phyloP scores from a whole-genome alignment of 2,888 invertebrate genomes.

The Vandiemenella viatica region DNA sequence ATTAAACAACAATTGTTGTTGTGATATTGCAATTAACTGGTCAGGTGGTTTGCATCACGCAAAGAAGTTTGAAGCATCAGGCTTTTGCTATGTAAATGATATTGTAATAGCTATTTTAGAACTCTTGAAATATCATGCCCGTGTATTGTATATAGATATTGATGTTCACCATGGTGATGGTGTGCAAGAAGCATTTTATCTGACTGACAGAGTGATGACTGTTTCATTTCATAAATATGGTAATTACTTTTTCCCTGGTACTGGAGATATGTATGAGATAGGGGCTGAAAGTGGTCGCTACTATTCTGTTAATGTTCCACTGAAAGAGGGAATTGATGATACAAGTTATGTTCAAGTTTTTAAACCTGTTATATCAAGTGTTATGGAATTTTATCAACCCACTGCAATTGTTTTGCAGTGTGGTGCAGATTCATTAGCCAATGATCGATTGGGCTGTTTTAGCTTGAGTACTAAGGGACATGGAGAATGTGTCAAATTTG shows the following conservation, averaged over 20 bases:
- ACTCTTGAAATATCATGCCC: conserved; percentile 78
- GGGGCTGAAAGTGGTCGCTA: conserved; percentile 91
- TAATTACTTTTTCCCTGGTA: conserved; percentile 94
- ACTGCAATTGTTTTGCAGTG: conserved; percentile 95
- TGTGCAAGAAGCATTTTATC: conserved; percentile 94
- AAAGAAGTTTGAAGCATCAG: conserved; percentile 97
- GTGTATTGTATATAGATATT: conserved; percentile 95
- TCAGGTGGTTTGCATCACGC: conserved; percentile 98
- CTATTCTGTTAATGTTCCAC: conserved; percentile 95
- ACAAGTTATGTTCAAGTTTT: conserved; percentile 82
- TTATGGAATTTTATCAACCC: conserved; percentile 93
- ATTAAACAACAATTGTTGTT: conserved; percentile 81
- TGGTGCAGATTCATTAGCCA: conserved; percentile 94
- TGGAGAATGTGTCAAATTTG: conserved; percentile 94
- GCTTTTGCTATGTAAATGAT: conserved; percentile 98
- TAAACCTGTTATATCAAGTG: conserved; percentile 81
- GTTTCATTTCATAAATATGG: conserved; percentile 99
- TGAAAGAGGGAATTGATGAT: conserved; percentile 96
- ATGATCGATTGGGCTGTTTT: conserved; percentile 91
- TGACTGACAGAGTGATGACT: conserved; percentile 97
- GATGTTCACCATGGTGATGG: conserved; percentile 97
- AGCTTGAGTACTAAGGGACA: conserved; percentile 88
- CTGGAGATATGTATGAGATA: conserved; percentile 97
- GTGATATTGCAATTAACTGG: conserved; percentile 99
- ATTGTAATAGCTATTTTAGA: conserved; percentile 96